Base-by-base conservation (phyloP, 1,140 invertebrate genomes). In the Nephotettix cincticeps region DNA sequence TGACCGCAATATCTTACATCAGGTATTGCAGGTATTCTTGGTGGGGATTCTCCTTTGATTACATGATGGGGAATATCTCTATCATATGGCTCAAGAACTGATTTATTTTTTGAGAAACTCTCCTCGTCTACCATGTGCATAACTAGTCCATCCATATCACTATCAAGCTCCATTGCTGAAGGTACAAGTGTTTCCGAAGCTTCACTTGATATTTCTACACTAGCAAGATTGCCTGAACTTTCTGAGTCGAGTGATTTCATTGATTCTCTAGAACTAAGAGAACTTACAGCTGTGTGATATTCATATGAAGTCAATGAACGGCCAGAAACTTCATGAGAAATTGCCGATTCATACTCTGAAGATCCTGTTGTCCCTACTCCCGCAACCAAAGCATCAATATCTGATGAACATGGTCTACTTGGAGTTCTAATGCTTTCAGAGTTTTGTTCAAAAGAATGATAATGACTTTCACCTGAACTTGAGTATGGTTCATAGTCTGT, bases 201-300 rank as follows among this genome's bases (percentile, higher is more conserved):
- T 80, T 96, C 94, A 54, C 93, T 95, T 6, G 92, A 90, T 47
- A 86, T 82, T 83, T 96, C 93, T 74, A 95, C 86, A 79, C 93
- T 95, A 6, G 89, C 93, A 63, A 95, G 83, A 80, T 95, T 91
- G 51, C 93, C 93, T 0, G 93, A 95, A 75, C 91, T 93, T 80
- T 95, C 89, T 0, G 93, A 95, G 78, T 94, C 92, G 30, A 96
- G 79, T 47, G 93, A 95, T 78, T 90, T 93, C 88, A 94, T 93
- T 64, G 93, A 95, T 78, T 94, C 93, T 75, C 91, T 87, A 0
- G 93, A 95, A 78, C 92, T 93, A 71, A 95, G 82, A 11, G 91
- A 90, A 73, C 91, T 93, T 1, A 89, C 88, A 13, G 92, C 93
- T 61, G 93, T 95, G 17, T 90, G 88, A 79, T 93, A 96, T 74